Evolutionary conservation across 2,888 invertebrate genomes (phyloP), one percentile per base, ranked within the genome.

Genomic region (Apantesis nais): DNA sequence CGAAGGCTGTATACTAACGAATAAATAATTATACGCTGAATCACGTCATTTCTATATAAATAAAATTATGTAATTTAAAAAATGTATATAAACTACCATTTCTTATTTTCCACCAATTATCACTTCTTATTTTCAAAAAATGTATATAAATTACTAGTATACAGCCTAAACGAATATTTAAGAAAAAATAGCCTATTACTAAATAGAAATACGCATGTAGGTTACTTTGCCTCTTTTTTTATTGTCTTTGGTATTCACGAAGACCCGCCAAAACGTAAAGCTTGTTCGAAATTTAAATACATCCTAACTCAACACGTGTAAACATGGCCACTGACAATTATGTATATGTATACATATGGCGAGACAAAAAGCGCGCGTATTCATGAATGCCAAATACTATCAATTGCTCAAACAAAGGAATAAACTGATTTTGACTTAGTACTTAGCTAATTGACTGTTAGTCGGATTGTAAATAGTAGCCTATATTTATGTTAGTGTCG

Each of bases 401-500:
- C 19, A 44, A 70, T 86, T 85, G 87, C 87, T 86, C 86, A 86
- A 86, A 79, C 67, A 72, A 70, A 76, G 74, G 83, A 86, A 83
- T 81, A 85, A 85, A 81, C 76, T 79, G 78, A 74, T 83, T 85
- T 78, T 76, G 74, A 82, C 77, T 74, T 83, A 81, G 78, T 83
- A 82, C 77, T 81, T 83, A 92, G 90, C 86, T 88, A 89, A 90
- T 86, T 90, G 91, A 93, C 91, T 92, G 89, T 90, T 91, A 93
- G 93, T 90, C 90, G 88, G 85, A 77, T 84, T 94, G 93, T 94
- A 94, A 90, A 94, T 94, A 94, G 88, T 93, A 94, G 93, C 82
- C 84, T 89, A 86, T 94, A 93, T 93, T 92, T 93, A 93, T 92
- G 60, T 76, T 82, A 85, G 83, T 86, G 82, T 82, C 77, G 78